Evolutionary conservation across 2,888 invertebrate genomes (phyloP), one percentile per base, ranked within the genome.

Genomic region (Yponomeuta malinellus): DNA sequence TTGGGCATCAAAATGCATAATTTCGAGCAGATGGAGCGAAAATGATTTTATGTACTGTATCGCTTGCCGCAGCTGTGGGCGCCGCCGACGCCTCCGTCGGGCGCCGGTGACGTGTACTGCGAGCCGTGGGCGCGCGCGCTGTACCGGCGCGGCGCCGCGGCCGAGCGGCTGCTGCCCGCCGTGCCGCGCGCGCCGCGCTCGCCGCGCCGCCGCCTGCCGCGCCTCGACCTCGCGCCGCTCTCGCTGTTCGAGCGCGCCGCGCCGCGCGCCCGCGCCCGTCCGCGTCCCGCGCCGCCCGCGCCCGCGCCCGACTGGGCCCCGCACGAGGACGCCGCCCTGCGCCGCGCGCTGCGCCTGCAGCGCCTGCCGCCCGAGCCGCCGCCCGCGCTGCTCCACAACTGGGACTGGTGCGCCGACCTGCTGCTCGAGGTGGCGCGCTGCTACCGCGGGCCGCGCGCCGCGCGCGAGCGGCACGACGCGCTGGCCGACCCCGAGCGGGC

Each of bases 11-110:
- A 23, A 23, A 23, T 23, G 23, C 23, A 23, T 23, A 23, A 23
- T 23, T 23, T 23, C 23, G 23, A 23, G 23, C 23, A 23, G 23
- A 23, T 23, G 23, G 1, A 23, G 23, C 23, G 48, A 12, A 52
- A 31, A 71, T 71, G 29, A 65, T 72, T 71, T 71, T 71, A 69
- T 69, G 29, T 69, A 43, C 8, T 5, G 15, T 59, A 23, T 52
- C 10, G 48, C 23, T n/a, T 10, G 29, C 23, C 15, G 15, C 29
- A 98, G 98, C 95, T 98, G 93, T 99, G 99, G 98, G 95, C 97
- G 77, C 99, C 99, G 71, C 99, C 98, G 72, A 99, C 99, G 31
- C 99, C 99, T 72, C 98, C 99, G 12, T 95, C 96, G 84, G 97
- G 97, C 84, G 98, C 98, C 79, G 95, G 96, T 81, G 99, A 99